phyloP scores from a whole-genome alignment of 2,888 invertebrate genomes.

The Melieria crassipennis region DNA sequence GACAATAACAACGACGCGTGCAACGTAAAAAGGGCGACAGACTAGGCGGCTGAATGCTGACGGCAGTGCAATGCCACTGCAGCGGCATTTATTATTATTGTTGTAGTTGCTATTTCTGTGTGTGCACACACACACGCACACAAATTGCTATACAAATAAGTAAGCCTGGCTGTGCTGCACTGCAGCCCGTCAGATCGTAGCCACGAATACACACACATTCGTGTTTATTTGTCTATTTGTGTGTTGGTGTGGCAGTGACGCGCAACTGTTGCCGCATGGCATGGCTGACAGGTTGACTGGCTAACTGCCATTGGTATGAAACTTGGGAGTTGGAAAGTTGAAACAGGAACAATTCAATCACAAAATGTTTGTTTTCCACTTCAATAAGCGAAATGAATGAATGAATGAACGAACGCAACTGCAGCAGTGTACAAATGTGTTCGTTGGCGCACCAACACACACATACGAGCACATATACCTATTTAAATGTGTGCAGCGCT shows the following conservation, averaged over 20 bases:
- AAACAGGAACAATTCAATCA: conserved; percentile 39
- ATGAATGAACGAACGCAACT: not conserved
- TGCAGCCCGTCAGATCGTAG: not conserved
- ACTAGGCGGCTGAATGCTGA: too few species aligned
- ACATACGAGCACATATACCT: too few species aligned
- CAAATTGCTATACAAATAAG: conserved; percentile 12
- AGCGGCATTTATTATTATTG: conserved; percentile 3
- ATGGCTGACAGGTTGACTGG: too few species aligned
- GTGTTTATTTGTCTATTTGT: conserved; percentile 11
- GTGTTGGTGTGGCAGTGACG: conserved; percentile 30
- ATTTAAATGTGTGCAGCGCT: too few species aligned
- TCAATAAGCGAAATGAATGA: conserved; percentile 30
- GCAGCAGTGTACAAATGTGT: not conserved
- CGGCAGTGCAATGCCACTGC: not conserved
- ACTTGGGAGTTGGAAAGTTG: too few species aligned
- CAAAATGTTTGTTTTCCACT: conserved; percentile 44
- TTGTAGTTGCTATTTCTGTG: not conserved
- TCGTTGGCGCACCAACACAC: too few species aligned
- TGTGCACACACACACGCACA: not conserved
- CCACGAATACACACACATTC: too few species aligned
- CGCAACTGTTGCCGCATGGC: too few species aligned
- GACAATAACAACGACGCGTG: too few species aligned
- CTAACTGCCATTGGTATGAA: too few species aligned
- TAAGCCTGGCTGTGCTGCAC: conserved; percentile 27
- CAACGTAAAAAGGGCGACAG: too few species aligned